A percentile compares a stretch with the other conserved stretches of the same genome.
phyloP scores from a whole-genome alignment of 2,888 invertebrate species.

The Cartodere bifasciata region DNA sequence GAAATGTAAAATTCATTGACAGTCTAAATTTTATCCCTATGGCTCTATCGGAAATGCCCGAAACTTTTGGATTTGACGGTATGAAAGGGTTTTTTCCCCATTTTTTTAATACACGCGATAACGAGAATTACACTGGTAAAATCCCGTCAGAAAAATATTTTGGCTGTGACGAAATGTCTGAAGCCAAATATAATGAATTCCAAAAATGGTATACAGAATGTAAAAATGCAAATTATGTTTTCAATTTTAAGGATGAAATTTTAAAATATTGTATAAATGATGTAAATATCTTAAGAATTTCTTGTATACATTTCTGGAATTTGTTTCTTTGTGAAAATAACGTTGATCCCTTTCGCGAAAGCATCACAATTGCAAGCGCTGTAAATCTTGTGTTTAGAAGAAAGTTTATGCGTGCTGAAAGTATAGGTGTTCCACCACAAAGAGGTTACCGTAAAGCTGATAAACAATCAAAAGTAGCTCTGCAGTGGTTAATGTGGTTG shows the following conservation, averaged over 20 bases:
- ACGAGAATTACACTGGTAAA: conserved; percentile 12
- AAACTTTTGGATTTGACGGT: conserved; percentile 9
- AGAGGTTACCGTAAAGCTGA: conserved; percentile 9
- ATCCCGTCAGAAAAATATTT: too few species aligned
- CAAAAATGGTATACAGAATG: conserved; percentile 17
- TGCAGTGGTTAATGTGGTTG: conserved; percentile 7
- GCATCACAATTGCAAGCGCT: conserved; percentile 9
- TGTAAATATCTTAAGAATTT: conserved; percentile 11
- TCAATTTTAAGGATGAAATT: conserved; percentile 12
- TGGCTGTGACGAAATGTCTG: conserved; percentile 15
- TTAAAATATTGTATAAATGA: conserved; percentile 11
- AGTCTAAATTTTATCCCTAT: conserved; percentile 11
- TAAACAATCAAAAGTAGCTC: conserved; percentile 5
- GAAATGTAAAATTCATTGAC: conserved; percentile 11
- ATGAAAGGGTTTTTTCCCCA: conserved; percentile 17
- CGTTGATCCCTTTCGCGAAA: conserved; percentile 11
- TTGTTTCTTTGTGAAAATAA: too few species aligned
- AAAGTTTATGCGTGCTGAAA: conserved; percentile 6
- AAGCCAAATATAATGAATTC: too few species aligned
- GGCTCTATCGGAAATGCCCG: conserved; percentile 7
- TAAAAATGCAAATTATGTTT: conserved; percentile 3
- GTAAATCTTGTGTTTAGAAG: conserved; percentile 11
- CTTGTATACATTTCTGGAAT: conserved; percentile 10
- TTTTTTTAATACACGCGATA: conserved; percentile 14
- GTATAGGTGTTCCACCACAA: conserved; percentile 6